Evolutionary conservation across 2,797 vertebrate species (phyloP).

Genomic region (Chromobotia macracanthus): DNA sequence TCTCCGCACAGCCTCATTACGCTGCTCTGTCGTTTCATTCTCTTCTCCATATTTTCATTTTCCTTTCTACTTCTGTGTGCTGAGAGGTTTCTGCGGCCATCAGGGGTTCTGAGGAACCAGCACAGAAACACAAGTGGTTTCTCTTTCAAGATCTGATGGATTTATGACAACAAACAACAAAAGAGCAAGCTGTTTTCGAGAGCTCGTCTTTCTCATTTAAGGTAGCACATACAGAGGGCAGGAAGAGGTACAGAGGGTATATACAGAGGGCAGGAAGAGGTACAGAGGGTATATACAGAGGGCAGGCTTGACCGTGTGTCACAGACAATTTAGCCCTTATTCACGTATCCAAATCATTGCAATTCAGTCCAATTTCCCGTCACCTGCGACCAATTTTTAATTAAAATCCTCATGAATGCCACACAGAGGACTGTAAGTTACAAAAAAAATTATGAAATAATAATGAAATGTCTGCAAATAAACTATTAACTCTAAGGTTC

Average conservation of each 20-base stretch:
- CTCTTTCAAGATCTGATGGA: conserved; percentile 52
- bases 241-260: no score
- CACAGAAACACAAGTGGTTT: conserved; percentile 32
- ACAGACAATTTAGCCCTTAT: conserved; percentile 52
- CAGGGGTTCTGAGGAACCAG: not conserved
- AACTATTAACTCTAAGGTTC: no score
- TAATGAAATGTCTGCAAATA: no score
- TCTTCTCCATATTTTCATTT: conserved; percentile 2
- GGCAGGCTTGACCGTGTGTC: conserved; percentile 72
- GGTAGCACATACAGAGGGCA: conserved; percentile 48
- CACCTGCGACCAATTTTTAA: conserved; percentile 41
- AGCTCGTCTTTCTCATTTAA: conserved; percentile 61
- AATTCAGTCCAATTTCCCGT: conserved; percentile 35
- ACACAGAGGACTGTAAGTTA: not conserved
- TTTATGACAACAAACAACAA: conserved; percentile 46
- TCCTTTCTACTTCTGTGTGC: conserved; percentile 7
- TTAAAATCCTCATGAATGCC: not conserved
- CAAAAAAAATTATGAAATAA: not conserved
- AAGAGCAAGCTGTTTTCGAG: conserved; percentile 54
- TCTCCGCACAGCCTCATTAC: conserved; percentile 19
- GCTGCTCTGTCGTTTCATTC: not conserved
- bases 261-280: conserved; percentile 45
- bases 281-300: no score
- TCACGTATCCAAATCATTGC: conserved; percentile 26
- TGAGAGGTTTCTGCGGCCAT: not conserved